Conservation (phyloP, 2,113 vertebrate genomes). For the Microtus montanus region DNA sequence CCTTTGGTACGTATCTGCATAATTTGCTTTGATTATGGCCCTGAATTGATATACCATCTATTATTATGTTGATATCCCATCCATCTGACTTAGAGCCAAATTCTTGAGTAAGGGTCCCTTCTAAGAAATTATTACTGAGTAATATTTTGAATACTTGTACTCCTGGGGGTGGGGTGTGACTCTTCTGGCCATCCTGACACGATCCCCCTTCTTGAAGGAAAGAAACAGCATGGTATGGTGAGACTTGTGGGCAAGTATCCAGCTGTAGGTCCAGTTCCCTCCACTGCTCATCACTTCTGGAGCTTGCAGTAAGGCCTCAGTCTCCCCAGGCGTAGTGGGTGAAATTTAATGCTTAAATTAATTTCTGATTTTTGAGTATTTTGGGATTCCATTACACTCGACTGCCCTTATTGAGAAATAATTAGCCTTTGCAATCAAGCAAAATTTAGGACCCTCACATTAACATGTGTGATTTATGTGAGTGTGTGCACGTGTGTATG, state of each 20-base stretch:
- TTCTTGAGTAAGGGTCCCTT: not conserved
- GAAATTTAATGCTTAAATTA: not conserved
- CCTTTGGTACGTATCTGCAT: not conserved
- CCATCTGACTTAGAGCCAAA: not conserved
- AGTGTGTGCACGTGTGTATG: not conserved
- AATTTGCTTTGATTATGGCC: slow-evolving; percentile 12
- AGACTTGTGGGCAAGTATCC: not conserved
- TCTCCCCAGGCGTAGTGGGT: not conserved
- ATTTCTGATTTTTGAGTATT: slow-evolving; percentile 18
- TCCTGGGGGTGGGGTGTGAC: not conserved
- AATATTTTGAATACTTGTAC: not conserved
- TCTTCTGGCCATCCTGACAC: not conserved
- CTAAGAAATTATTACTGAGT: not conserved
- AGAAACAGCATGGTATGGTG: not conserved
- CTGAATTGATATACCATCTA: not conserved
- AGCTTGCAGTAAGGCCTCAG: not conserved
- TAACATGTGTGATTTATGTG: not conserved
- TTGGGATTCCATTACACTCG: not conserved
- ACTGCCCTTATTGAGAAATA: not conserved
- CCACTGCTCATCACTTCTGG: not conserved
- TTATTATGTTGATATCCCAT: not conserved
- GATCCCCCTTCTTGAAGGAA: not conserved
- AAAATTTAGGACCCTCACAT: slow-evolving; percentile 34
- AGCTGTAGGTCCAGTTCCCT: not conserved
- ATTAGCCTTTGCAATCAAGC: not conserved